A percentile compares a stretch with the other conserved stretches of the same genome.
These are phyloP conservation scores for Lota lota DNA, from an alignment of 2,113 vertebrate species.

Conservation along the genomic window DNA sequence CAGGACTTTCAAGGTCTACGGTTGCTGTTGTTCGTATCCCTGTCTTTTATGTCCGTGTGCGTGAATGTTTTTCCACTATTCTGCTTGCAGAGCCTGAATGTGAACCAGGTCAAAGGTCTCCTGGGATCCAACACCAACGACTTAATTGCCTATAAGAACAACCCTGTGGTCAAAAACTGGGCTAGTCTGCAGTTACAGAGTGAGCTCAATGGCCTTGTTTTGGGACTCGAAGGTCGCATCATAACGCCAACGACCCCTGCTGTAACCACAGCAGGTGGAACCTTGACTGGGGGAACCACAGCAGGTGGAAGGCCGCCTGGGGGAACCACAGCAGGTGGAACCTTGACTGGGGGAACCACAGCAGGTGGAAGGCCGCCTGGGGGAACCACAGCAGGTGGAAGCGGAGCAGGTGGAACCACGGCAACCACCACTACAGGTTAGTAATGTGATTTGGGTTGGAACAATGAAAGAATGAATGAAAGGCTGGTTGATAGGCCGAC, in stretches of 20 bases:
- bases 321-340: not conserved
- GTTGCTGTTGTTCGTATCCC: too few relatives aligned
- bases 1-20: not conserved
- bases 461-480: not conserved
- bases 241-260: not conserved
- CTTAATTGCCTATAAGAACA: constrained; percentile 57
- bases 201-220: constrained; percentile 2
- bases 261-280: not conserved
- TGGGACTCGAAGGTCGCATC: constrained; percentile 46
- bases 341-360: not conserved
- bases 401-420: not conserved
- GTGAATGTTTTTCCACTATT: not conserved
- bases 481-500: too few relatives aligned
- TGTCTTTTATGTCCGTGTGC: not conserved
- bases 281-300: not conserved
- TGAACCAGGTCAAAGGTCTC: constrained; percentile 50
- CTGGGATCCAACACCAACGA: constrained; percentile 53
- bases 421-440: constrained; percentile 3
- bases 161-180: constrained; percentile 46
- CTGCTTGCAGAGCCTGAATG: constrained; percentile 47
- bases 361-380: not conserved
- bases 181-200: constrained; percentile 28
- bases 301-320: not conserved
- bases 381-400: not conserved
- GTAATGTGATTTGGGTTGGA: not conserved